Evolutionary conservation across 2,797 vertebrate genomes (phyloP).

Genomic region (Kryptopterus vitreolus): DNA sequence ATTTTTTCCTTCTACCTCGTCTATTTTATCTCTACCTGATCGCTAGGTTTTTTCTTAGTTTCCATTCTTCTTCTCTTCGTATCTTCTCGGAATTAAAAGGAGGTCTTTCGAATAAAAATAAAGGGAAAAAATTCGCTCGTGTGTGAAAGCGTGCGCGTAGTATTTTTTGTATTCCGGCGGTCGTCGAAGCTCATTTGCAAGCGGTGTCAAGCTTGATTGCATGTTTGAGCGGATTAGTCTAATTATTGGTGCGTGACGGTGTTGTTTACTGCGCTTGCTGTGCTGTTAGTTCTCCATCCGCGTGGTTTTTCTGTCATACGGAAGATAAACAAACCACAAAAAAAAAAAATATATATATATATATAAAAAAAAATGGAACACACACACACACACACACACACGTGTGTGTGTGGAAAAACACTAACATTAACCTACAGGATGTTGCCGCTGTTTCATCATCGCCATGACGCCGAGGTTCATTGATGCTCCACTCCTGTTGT

Average conservation of each 20-base stretch:
- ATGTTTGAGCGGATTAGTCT: conserved; percentile 42
- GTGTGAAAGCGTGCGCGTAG: background rate
- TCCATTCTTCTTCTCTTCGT: too few species aligned
- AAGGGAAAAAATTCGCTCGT: too few species aligned
- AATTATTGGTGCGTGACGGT: conserved; percentile 31
- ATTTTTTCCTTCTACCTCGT: too few species aligned
- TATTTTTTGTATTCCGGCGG: background rate
- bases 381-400: background rate
- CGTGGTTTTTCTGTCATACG: background rate
- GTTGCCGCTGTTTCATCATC: conserved; percentile 25
- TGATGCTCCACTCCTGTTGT: conserved; percentile 26
- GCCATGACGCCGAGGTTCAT: conserved; percentile 18
- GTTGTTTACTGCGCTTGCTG: conserved; percentile 27
- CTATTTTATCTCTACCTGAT: too few species aligned
- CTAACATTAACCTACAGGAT: conserved; percentile 16
- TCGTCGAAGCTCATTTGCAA: too few species aligned
- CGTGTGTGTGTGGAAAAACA: background rate
- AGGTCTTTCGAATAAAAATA: too few species aligned
- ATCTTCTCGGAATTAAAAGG: too few species aligned
- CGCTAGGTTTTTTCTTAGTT: too few species aligned
- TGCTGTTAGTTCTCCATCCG: conserved; percentile 28
- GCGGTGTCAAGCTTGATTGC: too few species aligned
- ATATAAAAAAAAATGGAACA: too few species aligned
- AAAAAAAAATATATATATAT: too few species aligned
- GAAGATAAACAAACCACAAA: background rate